Conservation (phyloP, 2,113 vertebrate genomes). For the Strix uralensis region DNA sequence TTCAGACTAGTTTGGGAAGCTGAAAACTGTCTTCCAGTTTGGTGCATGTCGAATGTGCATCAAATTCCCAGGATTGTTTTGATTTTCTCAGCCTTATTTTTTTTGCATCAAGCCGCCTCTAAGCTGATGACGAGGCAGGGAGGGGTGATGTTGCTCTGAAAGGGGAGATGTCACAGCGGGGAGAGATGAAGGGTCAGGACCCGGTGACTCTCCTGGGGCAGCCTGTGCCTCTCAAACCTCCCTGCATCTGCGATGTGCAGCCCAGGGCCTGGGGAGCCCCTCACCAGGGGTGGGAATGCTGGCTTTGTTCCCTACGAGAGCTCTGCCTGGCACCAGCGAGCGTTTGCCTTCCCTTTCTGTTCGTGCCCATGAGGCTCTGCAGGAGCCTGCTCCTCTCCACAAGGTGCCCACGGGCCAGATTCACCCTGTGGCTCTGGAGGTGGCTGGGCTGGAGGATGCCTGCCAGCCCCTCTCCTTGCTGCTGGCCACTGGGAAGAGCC, state of each 20-base stretch:
- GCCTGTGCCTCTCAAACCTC: not conserved
- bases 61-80: not conserved
- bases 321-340: not conserved
- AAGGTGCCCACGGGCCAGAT: too few species aligned
- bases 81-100: not conserved
- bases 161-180: not conserved
- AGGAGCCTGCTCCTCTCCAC: too few species aligned
- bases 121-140: accelerated
- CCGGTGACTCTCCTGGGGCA: not conserved
- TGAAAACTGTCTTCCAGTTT: not conserved
- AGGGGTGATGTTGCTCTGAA: not conserved
- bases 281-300: not conserved
- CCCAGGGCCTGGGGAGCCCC: not conserved
- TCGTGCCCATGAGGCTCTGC: too few species aligned
- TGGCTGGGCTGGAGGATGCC: not conserved
- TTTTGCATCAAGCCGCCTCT: not conserved
- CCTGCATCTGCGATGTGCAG: not conserved
- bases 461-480: not conserved
- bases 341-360: not conserved
- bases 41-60: accelerated
- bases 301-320: not conserved
- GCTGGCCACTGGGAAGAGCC: not conserved
- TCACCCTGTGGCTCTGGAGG: too few species aligned
- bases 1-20: not conserved
- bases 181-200: not conserved